phyloP scores from a whole-genome alignment of 2,797 vertebrate genomes.

The Syndactyla subalaris region DNA sequence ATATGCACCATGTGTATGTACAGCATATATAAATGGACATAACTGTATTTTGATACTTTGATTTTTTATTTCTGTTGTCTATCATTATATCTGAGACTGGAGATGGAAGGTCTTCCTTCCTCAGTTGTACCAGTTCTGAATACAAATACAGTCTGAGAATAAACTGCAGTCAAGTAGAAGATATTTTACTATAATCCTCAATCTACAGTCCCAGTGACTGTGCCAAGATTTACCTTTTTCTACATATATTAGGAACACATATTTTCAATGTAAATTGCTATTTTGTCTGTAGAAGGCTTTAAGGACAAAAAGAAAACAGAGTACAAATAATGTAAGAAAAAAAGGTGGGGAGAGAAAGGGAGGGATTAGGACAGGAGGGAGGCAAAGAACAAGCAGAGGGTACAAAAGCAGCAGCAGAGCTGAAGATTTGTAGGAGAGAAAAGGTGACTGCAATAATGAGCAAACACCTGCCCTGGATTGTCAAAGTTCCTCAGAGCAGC shows the following conservation, averaged over 20 bases:
- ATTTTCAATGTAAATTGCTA: background rate
- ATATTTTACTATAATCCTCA: rapidly evolving
- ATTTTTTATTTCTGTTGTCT: background rate
- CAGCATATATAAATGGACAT: background rate
- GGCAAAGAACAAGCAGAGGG: background rate
- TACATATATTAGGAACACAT: background rate
- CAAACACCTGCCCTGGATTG: background rate
- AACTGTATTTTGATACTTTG: background rate
- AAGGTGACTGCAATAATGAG: background rate
- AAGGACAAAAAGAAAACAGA: background rate
- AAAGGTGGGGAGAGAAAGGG: background rate
- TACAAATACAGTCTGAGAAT: background rate
- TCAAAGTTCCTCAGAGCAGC: background rate
- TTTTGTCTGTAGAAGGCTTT: background rate
- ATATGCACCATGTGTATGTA: background rate
- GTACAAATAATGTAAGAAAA: background rate
- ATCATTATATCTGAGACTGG: background rate
- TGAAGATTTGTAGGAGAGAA: background rate
- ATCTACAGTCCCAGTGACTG: background rate
- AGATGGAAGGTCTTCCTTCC: background rate
- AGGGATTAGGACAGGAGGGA: background rate
- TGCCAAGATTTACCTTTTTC: background rate
- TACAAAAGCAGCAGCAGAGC: background rate
- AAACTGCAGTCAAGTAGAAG: background rate
- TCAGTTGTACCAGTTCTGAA: background rate